phyloP scores from a whole-genome alignment of 2,888 invertebrate genomes.

The Lithophane ornitopus region DNA sequence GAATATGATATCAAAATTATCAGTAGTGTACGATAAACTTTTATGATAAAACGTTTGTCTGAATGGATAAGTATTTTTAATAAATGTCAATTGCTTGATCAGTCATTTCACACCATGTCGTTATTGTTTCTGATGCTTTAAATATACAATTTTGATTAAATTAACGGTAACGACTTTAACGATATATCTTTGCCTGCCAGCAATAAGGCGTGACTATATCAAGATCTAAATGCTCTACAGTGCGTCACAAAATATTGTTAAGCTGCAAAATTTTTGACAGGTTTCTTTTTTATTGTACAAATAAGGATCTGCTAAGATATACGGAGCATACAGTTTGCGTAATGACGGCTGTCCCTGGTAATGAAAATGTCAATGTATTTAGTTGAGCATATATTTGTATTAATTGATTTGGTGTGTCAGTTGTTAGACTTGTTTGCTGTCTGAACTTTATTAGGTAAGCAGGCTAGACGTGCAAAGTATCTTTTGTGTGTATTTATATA shows the following conservation, averaged over 20 bases:
- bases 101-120: constrained; percentile 17
- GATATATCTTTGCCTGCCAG: constrained; percentile 6
- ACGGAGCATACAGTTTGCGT: neutral
- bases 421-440: constrained; percentile 1
- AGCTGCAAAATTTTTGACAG: neutral
- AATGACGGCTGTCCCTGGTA: neutral
- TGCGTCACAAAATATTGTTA: neutral
- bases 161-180: constrained; percentile 8
- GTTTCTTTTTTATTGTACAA: neutral
- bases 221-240: neutral
- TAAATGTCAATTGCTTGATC: constrained; percentile 19
- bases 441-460: neutral
- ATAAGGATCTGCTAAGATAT: constrained; percentile 19
- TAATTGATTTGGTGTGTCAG: constrained; percentile 18
- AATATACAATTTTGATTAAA: constrained; percentile 12
- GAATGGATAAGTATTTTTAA: neutral
- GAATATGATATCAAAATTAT: neutral
- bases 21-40: constrained; percentile 14
- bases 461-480: constrained; percentile 5
- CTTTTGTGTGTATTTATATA: neutral
- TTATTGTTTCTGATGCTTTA: neutral
- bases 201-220: neutral
- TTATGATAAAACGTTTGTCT: constrained; percentile 2
- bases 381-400: constrained; percentile 18
- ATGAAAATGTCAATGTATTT: constrained; percentile 12